These are phyloP conservation scores for Cydia fagiglandana DNA, from an alignment of 1,140 invertebrate species.

Conservation along the genomic window DNA sequence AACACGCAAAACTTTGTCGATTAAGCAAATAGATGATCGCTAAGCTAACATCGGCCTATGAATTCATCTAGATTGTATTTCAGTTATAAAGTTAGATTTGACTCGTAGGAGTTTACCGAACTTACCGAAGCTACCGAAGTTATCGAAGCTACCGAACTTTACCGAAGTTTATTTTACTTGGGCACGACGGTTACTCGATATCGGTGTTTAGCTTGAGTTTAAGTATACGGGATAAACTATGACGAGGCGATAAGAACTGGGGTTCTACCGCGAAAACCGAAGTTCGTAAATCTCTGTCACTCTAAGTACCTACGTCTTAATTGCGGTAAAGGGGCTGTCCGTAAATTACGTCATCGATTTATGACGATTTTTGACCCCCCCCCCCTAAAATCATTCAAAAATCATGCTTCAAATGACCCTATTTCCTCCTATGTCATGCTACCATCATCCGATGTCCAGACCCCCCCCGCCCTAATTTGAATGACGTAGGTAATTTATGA, in stretches of 20 bases:
- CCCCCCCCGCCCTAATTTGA: too few relatives aligned
- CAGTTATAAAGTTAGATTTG: background rate
- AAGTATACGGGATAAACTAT: background rate
- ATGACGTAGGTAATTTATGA: too few relatives aligned
- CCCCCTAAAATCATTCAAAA: too few relatives aligned
- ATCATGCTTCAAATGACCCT: too few relatives aligned
- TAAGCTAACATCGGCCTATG: background rate
- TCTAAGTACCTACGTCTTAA: too few relatives aligned
- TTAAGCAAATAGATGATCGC: background rate
- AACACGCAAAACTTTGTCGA: background rate
- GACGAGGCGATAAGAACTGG: background rate
- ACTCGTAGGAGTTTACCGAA: background rate
- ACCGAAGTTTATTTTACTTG: background rate
- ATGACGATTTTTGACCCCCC: too few relatives aligned
- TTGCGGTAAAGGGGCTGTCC: too few relatives aligned
- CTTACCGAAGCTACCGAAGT: background rate
- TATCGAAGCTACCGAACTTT: background rate
- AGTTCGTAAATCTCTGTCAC: too few relatives aligned
- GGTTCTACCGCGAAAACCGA: too few relatives aligned
- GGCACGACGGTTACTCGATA: background rate
- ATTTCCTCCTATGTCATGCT: too few relatives aligned
- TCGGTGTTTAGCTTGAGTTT: background rate
- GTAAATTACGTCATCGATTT: too few relatives aligned
- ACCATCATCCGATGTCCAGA: too few relatives aligned
- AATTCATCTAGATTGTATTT: slow-evolving; percentile 7